Evolutionary conservation across 2,797 vertebrate genomes (phyloP).

Genomic region (Ctenopoma kingsleyae): DNA sequence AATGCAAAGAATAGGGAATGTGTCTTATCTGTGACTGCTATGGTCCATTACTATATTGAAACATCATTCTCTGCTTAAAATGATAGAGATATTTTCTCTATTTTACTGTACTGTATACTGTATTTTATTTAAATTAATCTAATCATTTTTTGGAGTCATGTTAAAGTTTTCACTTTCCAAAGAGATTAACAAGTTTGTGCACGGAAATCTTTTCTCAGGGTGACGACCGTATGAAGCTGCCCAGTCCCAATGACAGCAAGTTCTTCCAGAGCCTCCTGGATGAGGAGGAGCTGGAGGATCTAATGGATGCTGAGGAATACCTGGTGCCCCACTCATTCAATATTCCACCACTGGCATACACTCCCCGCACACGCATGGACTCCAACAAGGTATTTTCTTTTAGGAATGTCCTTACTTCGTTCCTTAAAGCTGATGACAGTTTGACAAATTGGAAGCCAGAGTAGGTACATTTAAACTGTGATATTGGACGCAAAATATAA

Average conservation of each 20-base stretch:
- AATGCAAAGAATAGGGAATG: too few relatives aligned
- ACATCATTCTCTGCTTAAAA: too few relatives aligned
- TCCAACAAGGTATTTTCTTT: conserved; percentile 89
- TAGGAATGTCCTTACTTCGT: too few relatives aligned
- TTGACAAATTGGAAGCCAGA: background rate
- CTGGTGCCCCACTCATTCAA: conserved; percentile 95
- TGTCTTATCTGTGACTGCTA: too few relatives aligned
- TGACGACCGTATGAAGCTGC: conserved; percentile 98
- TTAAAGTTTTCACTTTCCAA: background rate
- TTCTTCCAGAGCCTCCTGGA: conserved; percentile 98
- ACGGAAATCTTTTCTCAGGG: conserved; percentile 81
- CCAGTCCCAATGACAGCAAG: conserved; percentile 97
- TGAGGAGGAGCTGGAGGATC: conserved; percentile 95
- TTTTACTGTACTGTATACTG: background rate
- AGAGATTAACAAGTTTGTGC: background rate
- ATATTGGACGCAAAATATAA: background rate
- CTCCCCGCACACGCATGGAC: conserved; percentile 92
- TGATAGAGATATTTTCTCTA: too few relatives aligned
- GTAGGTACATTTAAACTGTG: background rate
- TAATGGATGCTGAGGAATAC: conserved; percentile 99
- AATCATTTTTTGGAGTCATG: background rate
- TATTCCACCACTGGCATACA: conserved; percentile 93
- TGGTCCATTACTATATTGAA: too few relatives aligned
- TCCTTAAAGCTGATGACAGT: background rate
- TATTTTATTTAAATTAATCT: background rate